These are phyloP conservation scores for Aphelinus certus DNA, from an alignment of 1,140 invertebrate genomes.

Conservation along the genomic window DNA sequence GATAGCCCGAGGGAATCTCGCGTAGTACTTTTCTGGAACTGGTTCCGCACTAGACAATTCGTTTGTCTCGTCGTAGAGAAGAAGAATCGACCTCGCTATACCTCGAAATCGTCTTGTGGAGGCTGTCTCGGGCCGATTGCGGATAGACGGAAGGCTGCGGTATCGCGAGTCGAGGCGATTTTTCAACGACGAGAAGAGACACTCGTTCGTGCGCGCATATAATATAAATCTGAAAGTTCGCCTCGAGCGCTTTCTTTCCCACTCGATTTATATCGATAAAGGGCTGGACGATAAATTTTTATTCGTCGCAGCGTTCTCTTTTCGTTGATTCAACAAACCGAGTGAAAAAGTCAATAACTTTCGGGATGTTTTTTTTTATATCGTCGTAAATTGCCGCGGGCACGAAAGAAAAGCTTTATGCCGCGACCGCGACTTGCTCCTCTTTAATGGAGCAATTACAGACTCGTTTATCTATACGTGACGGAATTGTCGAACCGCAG, in stretches of 20 bases:
- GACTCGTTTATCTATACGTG: slow-evolving; percentile 27
- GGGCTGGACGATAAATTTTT: slow-evolving; percentile 30
- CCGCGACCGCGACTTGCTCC: not conserved
- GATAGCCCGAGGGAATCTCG: too few species aligned
- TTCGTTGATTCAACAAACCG: slow-evolving; percentile 34
- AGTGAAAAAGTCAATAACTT: slow-evolving; percentile 36
- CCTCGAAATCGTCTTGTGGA: too few species aligned
- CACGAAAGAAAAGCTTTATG: not conserved
- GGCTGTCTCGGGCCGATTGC: too few species aligned
- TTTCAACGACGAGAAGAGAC: too few species aligned
- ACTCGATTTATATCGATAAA: slow-evolving; percentile 26
- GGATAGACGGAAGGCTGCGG: too few species aligned
- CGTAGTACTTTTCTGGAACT: too few species aligned
- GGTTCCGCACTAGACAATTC: too few species aligned
- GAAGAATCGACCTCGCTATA: too few species aligned
- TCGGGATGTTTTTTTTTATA: slow-evolving; percentile 28
- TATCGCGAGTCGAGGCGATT: too few species aligned
- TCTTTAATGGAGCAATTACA: slow-evolving; percentile 39
- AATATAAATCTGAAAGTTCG: slow-evolving; percentile 32
- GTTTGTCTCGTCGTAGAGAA: too few species aligned
- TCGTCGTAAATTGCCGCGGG: slow-evolving; percentile 24
- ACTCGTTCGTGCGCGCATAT: not conserved
- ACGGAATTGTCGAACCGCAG: slow-evolving; percentile 23
- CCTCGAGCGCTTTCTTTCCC: slow-evolving; percentile 26
- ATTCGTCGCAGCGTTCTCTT: slow-evolving; percentile 24